phyloP scores from a whole-genome alignment of 2,113 vertebrate genomes.

The Nothobranchius furzeri region DNA sequence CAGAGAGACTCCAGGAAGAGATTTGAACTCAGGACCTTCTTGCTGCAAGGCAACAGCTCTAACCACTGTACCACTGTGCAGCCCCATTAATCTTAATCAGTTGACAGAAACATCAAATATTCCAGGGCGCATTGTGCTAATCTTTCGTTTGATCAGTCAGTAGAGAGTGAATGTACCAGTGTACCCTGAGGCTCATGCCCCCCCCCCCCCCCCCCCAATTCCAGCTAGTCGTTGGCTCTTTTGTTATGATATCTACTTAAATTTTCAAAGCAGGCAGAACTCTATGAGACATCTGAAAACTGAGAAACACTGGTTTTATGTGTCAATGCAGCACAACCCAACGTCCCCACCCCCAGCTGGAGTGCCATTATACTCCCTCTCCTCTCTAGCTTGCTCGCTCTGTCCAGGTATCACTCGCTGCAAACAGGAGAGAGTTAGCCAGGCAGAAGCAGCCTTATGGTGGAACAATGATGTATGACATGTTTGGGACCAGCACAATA shows the following conservation, averaged over 20 bases:
- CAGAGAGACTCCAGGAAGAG: too few relatives aligned
- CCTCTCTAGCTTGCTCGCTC: conserved; percentile 37
- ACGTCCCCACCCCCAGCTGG: conserved; percentile 57
- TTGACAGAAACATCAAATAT: too few relatives aligned
- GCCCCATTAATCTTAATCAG: too few relatives aligned
- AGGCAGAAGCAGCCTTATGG: conserved; percentile 73
- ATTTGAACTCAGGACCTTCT: too few relatives aligned
- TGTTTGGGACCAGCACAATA: conserved; percentile 79
- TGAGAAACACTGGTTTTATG: conserved; percentile 89
- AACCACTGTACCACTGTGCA: too few relatives aligned
- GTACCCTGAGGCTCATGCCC: too few relatives aligned
- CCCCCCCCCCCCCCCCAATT: conserved; percentile 72
- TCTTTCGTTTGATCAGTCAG: too few relatives aligned
- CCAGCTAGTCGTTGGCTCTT: conserved; percentile 79
- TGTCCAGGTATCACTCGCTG: conserved; percentile 65
- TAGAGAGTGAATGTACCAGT: too few relatives aligned
- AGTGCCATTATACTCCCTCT: conserved; percentile 62
- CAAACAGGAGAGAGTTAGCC: conserved; percentile 79
- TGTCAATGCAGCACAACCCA: conserved; percentile 79
- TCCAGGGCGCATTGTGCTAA: too few relatives aligned
- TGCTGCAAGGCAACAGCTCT: too few relatives aligned
- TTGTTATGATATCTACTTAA: conserved; percentile 91
- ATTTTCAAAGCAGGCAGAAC: conserved; percentile 89
- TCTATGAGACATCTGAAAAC: conserved; percentile 90
- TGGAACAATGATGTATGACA: conserved; percentile 81